Percentiles rank a stretch among this genome's conserved stretches.
Conservation (phyloP, 2,888 invertebrate species). For the Rotaria socialis region DNA sequence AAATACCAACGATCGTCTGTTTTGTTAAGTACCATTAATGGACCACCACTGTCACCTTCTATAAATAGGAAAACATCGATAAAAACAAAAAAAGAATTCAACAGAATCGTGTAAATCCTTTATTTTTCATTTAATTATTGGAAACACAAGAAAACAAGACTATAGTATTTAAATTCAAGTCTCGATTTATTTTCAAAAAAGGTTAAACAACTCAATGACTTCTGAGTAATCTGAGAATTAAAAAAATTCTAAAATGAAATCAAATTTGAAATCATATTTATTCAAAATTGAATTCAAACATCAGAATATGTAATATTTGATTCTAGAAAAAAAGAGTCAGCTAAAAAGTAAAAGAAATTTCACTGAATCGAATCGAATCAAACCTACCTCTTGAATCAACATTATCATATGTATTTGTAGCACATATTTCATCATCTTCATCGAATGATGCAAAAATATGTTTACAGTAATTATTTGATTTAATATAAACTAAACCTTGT, state of each 20-base stretch:
- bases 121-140: no score
- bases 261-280: not conserved
- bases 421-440: conserved; percentile 7
- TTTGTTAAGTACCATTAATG: conserved; percentile 5
- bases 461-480: conserved; percentile 30
- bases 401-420: not conserved
- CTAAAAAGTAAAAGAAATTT: no score
- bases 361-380: no score
- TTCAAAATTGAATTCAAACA: no score
- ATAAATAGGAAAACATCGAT: not conserved
- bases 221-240: no score
- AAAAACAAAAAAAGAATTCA: not conserved
- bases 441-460: not conserved
- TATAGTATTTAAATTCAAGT: not conserved
- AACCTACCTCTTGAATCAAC: conserved; percentile 15
- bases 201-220: no score
- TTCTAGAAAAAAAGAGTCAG: no score
- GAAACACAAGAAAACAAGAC: no score
- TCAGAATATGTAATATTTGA: not conserved
- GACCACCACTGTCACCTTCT: conserved; percentile 16
- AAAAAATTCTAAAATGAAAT: no score
- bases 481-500: conserved; percentile 34
- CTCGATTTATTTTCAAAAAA: not conserved
- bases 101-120: not conserved
- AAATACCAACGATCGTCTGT: conserved; percentile 29